Conservation (phyloP, 2,113 vertebrate species). For the Atrichornis clamosus region DNA sequence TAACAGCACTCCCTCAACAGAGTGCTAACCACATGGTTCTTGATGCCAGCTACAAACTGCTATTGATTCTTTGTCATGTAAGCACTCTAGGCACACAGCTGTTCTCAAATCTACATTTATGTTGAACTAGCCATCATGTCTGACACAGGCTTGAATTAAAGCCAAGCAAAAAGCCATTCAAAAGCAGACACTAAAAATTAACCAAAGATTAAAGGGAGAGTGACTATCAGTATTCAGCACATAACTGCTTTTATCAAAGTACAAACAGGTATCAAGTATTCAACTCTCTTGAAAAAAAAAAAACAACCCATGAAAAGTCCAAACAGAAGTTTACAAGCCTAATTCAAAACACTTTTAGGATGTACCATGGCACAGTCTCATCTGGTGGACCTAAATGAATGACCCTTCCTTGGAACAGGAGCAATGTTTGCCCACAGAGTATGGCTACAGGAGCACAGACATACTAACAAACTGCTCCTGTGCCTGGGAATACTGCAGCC, state of each 20-base stretch:
- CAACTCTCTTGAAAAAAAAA: background rate
- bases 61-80: background rate
- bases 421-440: background rate
- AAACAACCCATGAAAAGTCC: background rate
- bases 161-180: background rate
- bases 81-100: background rate
- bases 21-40: background rate
- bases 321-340: background rate
- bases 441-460: background rate
- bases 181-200: background rate
- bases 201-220: background rate
- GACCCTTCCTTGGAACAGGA: background rate
- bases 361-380: background rate
- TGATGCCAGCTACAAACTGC: background rate
- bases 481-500: background rate
- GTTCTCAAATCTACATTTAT: background rate
- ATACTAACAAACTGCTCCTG: background rate
- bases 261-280: background rate
- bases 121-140: background rate
- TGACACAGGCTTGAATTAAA: background rate
- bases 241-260: background rate
- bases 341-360: background rate
- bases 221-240: background rate
- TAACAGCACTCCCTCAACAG: background rate
- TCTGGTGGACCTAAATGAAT: background rate